These are phyloP conservation scores for Platerodrilus igneus DNA, from an alignment of 2,888 invertebrate genomes.

Conservation along the genomic window DNA sequence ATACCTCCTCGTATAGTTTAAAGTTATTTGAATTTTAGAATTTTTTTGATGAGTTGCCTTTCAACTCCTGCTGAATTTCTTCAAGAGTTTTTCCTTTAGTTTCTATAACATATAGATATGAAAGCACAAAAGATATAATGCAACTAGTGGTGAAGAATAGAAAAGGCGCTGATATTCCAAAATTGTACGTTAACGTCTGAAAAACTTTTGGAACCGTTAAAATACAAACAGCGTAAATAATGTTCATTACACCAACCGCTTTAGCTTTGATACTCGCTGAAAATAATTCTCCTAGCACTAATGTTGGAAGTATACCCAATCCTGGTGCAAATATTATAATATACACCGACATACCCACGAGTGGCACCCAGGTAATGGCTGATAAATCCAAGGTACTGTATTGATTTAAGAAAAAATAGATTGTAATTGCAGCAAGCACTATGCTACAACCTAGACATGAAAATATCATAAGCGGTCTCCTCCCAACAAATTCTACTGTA, in stretches of 20 bases:
- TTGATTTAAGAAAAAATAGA: too few relatives aligned
- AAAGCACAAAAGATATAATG: constrained; percentile 29
- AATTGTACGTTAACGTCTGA: constrained; percentile 32
- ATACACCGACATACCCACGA: constrained; percentile 35
- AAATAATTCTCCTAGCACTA: constrained; percentile 38
- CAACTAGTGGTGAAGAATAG: constrained; percentile 33
- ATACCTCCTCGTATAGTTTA: too few relatives aligned
- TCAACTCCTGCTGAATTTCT: constrained; percentile 41
- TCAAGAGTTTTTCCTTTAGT: constrained; percentile 42
- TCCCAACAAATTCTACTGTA: constrained; percentile 35
- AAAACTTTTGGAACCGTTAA: constrained; percentile 35
- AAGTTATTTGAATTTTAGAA: too few relatives aligned
- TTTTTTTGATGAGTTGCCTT: too few relatives aligned
- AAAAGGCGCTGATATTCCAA: constrained; percentile 38
- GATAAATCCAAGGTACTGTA: too few relatives aligned
- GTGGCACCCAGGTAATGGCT: constrained; percentile 42
- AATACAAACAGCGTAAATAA: constrained; percentile 30
- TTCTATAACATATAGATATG: constrained; percentile 38
- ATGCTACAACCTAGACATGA: constrained; percentile 33
- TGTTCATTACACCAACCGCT: constrained; percentile 32
- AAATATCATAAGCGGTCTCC: constrained; percentile 33
- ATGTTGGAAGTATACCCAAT: constrained; percentile 34
- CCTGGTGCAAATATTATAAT: constrained; percentile 26
- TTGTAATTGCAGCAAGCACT: too few relatives aligned
- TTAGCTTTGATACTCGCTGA: constrained; percentile 38